Base-by-base conservation (phyloP, 1,140 invertebrate genomes). In the Mactra quadrangularis region DNA sequence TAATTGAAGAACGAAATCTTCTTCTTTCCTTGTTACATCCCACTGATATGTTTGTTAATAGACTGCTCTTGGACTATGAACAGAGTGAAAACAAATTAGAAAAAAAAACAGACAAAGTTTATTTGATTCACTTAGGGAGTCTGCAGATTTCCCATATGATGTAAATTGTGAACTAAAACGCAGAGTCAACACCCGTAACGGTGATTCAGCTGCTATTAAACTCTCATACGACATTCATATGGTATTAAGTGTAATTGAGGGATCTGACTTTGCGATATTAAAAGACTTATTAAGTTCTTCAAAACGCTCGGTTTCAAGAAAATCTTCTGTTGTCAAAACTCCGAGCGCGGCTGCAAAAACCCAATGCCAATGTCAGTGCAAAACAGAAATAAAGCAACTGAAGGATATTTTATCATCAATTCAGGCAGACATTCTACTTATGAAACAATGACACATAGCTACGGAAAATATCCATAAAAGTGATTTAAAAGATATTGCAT, bases 311-410 rank as follows among this genome's bases (percentile, higher is more conserved):
- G 31, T 13, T 17, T 9, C 25, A 57, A 22, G 55, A 17, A 57
- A 57, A 57, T 57, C 55, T n/a, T n/a, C n/a, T n/a, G n/a, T n/a
- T n/a, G n/a, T 50, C 47, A 11, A n/a, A 50, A n/a, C 47, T 13
- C 47, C n/a, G 11, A 11, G 11, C 11, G 47, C 47, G n/a, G n/a
- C 47, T n/a, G 11, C 47, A n/a, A 11, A 13, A 50, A n/a, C 11
- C 47, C 11, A 50, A 11, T n/a, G n/a, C n/a, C 13, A 64, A n/a
- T 64, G 13, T 25, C 3, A 25, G 19, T 64, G 60, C 38, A 64
- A 64, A 64, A 4, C 60, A 19, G 60, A 64, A 27, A 64, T 64
- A 2, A 15, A 15, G 17, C 60, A 64, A 19, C 60, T 64, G 2
- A 64, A 64, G 19, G 33, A 35, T 3, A 45, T 29, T 7, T 7